phyloP scores from a whole-genome alignment of 2,113 vertebrate species.

The Phalacrocorax brasilianus region DNA sequence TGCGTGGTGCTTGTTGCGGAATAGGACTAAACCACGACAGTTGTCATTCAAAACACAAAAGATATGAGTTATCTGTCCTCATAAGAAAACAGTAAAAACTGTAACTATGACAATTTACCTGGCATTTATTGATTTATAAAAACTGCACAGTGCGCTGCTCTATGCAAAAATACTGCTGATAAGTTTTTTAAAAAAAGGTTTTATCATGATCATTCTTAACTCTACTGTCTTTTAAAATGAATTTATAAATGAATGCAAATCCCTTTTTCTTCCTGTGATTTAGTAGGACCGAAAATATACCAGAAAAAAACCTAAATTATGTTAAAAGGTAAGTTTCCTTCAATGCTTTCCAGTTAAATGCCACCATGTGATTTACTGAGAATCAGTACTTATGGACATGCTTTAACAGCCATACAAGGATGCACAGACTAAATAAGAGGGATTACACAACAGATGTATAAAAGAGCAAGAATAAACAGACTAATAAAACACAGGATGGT shows the following conservation, averaged over 20 bases:
- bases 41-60: not conserved
- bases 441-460: not conserved
- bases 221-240: not conserved
- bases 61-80: not conserved
- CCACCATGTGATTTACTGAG: not conserved
- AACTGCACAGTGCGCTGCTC: not conserved
- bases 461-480: not conserved
- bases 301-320: not conserved
- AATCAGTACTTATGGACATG: not conserved
- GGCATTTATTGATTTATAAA: not conserved
- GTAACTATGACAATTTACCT: not conserved
- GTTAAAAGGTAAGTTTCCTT: not conserved
- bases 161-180: not conserved
- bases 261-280: not conserved
- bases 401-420: not conserved
- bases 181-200: not conserved
- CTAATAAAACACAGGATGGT: not conserved
- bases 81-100: not conserved
- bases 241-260: not conserved
- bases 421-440: not conserved
- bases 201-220: not conserved
- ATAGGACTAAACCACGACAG: too few relatives aligned
- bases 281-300: not conserved
- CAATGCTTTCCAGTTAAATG: not conserved
- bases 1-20: too few relatives aligned